Evolutionary conservation across 1,140 invertebrate genomes (phyloP), one percentile per base, ranked within the genome.

Genomic region (Drosophila suzukii): DNA sequence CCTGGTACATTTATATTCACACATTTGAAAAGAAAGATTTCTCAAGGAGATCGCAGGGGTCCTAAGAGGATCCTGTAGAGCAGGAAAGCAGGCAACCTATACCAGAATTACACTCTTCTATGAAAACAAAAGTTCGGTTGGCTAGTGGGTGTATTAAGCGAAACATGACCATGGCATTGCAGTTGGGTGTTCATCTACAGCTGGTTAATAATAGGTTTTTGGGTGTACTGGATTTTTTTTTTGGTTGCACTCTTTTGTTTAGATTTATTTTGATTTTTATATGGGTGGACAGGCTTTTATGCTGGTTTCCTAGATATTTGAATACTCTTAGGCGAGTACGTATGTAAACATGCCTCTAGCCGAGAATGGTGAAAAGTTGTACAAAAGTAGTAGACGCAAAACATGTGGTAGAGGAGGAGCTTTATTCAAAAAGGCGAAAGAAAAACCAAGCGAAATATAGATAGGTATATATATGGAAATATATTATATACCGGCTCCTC

Each of bases 401-500:
- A 70, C 49, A 38, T 50, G 72, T 76, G 50, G 49, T 27, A 75
- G 59, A 58, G 20, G 60, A 76, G 73, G 73, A 76, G 72, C 73
- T 76, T 74, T 41, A 5, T 46, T 46, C 15, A 17, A 80, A 80
- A 71, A 68, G 70, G 62, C 78, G 73, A 86, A 86, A 75, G 75
- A 38, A 82, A 82, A 78, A 78, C 71, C 70, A 91, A 82, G 74
- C 78, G 78, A 88, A 70, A 73, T 44, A 80, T 90, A 59, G 54
- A 71, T 76, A 55, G 72, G 51, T 66, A 75, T 75, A 53, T 74
- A 74, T 76, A 75, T 67, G 17, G 66, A 82, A 76, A 71, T 72
- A 62, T 66, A 75, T 82, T 71, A 78, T 89, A 90, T 95, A 95
- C 94, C 94, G 94, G 94, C 94, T 94, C 93, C 93, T 93, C 94